Base-by-base conservation (phyloP, 92 coral and sea anemone species). In the Anthopleura xanthogrammica region DNA sequence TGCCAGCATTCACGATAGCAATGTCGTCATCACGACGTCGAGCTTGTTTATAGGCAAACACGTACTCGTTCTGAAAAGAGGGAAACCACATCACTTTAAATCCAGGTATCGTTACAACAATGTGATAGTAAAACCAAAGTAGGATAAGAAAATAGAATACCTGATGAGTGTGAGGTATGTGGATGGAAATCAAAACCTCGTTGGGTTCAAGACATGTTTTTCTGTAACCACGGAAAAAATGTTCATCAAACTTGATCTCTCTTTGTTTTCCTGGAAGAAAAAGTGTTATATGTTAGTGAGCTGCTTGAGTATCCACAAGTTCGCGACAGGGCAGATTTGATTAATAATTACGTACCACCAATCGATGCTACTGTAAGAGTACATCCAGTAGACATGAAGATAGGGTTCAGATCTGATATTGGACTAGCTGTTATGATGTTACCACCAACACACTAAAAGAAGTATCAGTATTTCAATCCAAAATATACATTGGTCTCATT, bases 381-480 rank as follows among this genome's bases (percentile, higher is more conserved):
- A 71, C 97, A 89, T 41, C 94, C 93, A 5, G 93, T 87, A 3
- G 97, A 94, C 94, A 93, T 93, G 64, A 93, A 89, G 80, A 93
- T 85, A 50, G 95, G 97, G 72, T 89, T 93, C 41, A 93, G 86
- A 76, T 93, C 97, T 79, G 97, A 93, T 86, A 93, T 93, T 11
- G 97, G 97, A 83, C 97, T 93, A 42, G 97, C 97, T 40, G 97
- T 93, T 86, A 93, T 93, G 40, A 93, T 91, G 77, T 91, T 93
- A 24, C 97, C 97, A 52, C 97, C 97, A 64, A 93, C 93, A 40
- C 93, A 94, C 97, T 93, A 57, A 39, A 52, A 80, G 8, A 64
- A 64, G 50, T 9, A 46, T 46, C 64, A 5, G 22, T 19, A 58
- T 16, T 58, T 14, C 12, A 16, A 58, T 14, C 12, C 5, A 58